These are phyloP conservation scores for Cactoblastis cactorum DNA, from an alignment of 2,888 invertebrate species.

Conservation along the genomic window DNA sequence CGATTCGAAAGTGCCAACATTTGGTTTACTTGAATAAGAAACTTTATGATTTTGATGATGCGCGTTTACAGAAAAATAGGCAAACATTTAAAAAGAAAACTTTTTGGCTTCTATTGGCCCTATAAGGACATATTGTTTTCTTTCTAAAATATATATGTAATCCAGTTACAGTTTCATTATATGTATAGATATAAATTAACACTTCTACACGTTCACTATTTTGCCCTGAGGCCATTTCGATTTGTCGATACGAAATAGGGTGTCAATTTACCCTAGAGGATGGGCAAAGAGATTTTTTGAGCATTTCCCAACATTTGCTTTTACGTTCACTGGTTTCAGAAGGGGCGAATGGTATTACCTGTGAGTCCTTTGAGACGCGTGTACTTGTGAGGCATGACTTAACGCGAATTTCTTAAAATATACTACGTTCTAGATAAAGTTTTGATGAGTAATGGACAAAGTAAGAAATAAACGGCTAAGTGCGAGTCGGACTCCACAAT, in stretches of 20 bases:
- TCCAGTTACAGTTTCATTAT: too few relatives aligned
- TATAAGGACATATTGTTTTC: too few relatives aligned
- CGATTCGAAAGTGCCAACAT: too few relatives aligned
- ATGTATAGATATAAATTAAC: too few relatives aligned
- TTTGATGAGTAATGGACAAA: neutral
- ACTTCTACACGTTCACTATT: neutral
- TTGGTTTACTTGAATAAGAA: too few relatives aligned
- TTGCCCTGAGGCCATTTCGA: neutral
- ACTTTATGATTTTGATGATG: too few relatives aligned
- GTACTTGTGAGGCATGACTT: neutral
- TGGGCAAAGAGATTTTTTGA: conserved; percentile 1
- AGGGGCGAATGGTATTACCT: neutral
- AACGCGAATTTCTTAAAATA: neutral
- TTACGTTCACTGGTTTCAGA: neutral
- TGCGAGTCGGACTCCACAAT: too few relatives aligned
- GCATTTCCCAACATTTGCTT: conserved; percentile 3
- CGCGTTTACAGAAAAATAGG: too few relatives aligned
- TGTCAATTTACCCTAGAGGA: conserved; percentile 1
- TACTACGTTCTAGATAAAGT: neutral
- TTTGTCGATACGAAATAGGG: conserved; percentile 8
- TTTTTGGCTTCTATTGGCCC: too few relatives aligned
- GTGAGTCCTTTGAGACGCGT: neutral
- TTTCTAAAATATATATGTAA: too few relatives aligned
- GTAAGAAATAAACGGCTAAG: too few relatives aligned
- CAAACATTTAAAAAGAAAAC: too few relatives aligned